Evolutionary conservation across 1,140 invertebrate genomes (phyloP), one percentile per base, ranked within the genome.

Genomic region (Nilaparvata lugens): DNA sequence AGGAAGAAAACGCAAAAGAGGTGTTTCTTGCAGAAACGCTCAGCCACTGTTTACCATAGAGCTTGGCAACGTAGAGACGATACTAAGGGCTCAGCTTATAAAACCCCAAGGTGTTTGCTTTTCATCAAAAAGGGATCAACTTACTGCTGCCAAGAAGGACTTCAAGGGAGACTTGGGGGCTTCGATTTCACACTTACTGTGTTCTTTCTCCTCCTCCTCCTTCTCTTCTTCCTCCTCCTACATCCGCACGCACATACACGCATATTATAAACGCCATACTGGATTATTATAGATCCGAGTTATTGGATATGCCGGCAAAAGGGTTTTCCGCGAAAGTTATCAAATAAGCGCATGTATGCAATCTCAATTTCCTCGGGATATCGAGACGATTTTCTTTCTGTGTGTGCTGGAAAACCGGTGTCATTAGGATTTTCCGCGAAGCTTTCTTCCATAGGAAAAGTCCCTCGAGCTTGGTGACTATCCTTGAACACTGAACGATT

Each of bases 31-130:
- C 31, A 35, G 13, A 35, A 35, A 9, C 31, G 7, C 13, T 2
- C 31, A 4, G 2, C 31, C 45, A 16, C 16, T 48, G 45, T 48
- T 48, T 48, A 48, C 45, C 45, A 48, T 48, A 48, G 31, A 35
- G 45, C 45, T 48, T 48, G 16, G 1, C 45, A 1, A 14, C 16
- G 42, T 7, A 4, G 31, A 4, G 2, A 35, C 31, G 31, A 35
- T 35, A 35, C 45, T 48, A 48, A 48, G 21, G 45, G 45, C 45
- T 48, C n/a, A 48, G 45, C 45, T 48, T 48, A 48, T 48, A 48
- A 48, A 48, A 48, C 5, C 45, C 45, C 45, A 48, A 48, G 45
- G 45, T 48, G 45, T 48, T 48, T 48, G 45, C 45, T 48, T 48
- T 48, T 48, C 45, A 48, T 48, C 45, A 48, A 48, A 48, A 48